These are phyloP conservation scores for Cricetomys ansorgei DNA, from an alignment of 2,113 vertebrate genomes.

Conservation along the genomic window DNA sequence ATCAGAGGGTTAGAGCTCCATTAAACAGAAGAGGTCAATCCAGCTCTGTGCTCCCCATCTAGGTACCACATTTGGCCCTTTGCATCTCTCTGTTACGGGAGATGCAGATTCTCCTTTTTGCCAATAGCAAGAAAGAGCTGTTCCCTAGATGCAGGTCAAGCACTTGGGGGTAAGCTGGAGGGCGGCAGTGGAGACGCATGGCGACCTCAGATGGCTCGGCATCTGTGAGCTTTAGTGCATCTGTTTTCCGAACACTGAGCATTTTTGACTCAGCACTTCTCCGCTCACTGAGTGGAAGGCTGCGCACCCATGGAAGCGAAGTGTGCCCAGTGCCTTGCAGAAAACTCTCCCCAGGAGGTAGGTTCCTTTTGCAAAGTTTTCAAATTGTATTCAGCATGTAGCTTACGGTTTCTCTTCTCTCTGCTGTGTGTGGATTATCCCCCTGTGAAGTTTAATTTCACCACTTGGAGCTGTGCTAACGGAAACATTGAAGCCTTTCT, in stretches of 20 bases:
- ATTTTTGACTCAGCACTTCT: background rate
- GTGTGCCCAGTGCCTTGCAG: background rate
- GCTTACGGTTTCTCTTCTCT: constrained; percentile 24
- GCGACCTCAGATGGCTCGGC: too few species aligned
- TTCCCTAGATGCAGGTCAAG: background rate
- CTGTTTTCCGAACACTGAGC: background rate
- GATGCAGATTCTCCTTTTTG: background rate
- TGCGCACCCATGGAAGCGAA: background rate
- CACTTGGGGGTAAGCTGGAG: background rate
- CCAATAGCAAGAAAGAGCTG: background rate
- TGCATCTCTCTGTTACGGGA: background rate
- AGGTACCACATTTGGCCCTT: background rate
- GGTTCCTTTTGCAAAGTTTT: constrained; percentile 64
- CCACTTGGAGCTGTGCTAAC: constrained; percentile 58
- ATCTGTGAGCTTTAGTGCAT: background rate
- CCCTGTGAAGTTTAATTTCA: constrained; percentile 45
- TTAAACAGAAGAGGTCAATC: background rate
- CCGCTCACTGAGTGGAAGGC: background rate
- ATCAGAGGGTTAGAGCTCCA: background rate
- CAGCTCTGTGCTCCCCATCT: too few species aligned
- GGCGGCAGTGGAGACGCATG: too few species aligned
- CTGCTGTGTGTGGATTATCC: constrained; percentile 4
- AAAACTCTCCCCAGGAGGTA: constrained; percentile 13
- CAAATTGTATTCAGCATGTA: constrained; percentile 26
- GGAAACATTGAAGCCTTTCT: background rate